Evolutionary conservation across 2,888 invertebrate genomes (phyloP), one percentile per base, ranked within the genome.

Genomic region (Diploptera punctata): DNA sequence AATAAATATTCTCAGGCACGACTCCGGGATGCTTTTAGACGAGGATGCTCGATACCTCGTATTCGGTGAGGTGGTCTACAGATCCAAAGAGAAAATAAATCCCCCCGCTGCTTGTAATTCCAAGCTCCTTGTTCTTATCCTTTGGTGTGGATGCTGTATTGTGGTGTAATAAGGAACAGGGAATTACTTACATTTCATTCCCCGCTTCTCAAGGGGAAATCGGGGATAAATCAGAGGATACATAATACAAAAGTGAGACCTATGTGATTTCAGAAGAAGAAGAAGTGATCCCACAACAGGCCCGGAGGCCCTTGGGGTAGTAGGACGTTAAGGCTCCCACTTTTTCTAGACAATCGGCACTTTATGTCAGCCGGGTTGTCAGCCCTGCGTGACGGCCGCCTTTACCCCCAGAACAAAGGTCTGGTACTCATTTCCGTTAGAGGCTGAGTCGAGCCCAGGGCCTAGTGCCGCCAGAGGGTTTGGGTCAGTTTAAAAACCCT

Each of bases 1-100:
- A 72, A 72, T 72, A 72, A 72, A 61, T 72, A 72, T 72, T 68
- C 72, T 24, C 13, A 3, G 47, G 57, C 71, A 67, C 49, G 68
- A 33, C 26, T 60, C 47, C 18, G 24, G 49, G 9, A 52, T 26
- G 33, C 7, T 33, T 33, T 5, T 10, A 33, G 5, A 33, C 33
- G 47, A 47, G 47, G n/a, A 4, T 3, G 3, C 47, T 10, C 47
- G 16, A n/a, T 26, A 52, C 19, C 52, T 9, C 13, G 21, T 24
- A 24, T 9, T 19, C 1, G 18, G 2, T 52, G 9, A 9, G n/a
- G 21, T n/a, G 16, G 16, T 9, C 38, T 9, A 9, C 38, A 38
- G 5, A 38, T 38, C 38, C 7, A 3, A 24, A 7, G 29, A n/a
- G 54, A 29, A 57, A 24, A 3, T 57, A 57, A 29, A 57, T 57